Percentiles rank a stretch among this genome's conserved stretches.
Conservation (phyloP, 2,888 invertebrate species). For the Trissolcus brochymenae region DNA sequence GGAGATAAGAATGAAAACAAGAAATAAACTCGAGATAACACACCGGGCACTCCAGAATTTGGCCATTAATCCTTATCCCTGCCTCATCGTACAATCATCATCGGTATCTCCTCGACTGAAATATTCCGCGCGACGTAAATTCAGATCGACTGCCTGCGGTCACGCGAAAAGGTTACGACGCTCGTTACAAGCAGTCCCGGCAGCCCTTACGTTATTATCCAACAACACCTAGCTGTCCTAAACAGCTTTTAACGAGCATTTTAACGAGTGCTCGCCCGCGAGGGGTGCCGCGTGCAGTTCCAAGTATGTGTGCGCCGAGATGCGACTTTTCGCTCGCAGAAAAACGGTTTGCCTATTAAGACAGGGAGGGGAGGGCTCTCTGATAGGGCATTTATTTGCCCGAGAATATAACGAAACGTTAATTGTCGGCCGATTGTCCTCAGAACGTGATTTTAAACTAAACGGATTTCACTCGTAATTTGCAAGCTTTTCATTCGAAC, state of each 20-base stretch:
- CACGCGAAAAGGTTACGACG: slow-evolving; percentile 58
- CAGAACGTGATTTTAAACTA: slow-evolving; percentile 30
- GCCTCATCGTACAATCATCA: slow-evolving; percentile 33
- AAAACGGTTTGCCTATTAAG: slow-evolving; percentile 10
- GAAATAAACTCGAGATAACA: slow-evolving; percentile 4
- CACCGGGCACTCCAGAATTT: slow-evolving; percentile 5
- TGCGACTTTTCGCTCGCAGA: slow-evolving; percentile 11
- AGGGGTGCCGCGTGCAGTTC: slow-evolving; percentile 48
- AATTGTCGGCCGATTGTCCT: slow-evolving; percentile 59
- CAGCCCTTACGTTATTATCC: slow-evolving; percentile 58
- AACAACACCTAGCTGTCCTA: slow-evolving; percentile 58
- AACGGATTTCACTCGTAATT: too few relatives aligned
- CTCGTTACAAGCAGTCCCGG: slow-evolving; percentile 57
- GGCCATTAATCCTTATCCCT: slow-evolving; percentile 38
- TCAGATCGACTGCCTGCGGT: slow-evolving; percentile 52
- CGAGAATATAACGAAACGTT: slow-evolving; percentile 58
- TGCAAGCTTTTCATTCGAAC: too few relatives aligned
- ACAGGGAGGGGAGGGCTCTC: neutral
- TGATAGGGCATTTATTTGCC: slow-evolving; percentile 24
- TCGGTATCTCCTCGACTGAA: slow-evolving; percentile 14
- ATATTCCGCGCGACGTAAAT: slow-evolving; percentile 45
- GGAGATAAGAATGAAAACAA: neutral
- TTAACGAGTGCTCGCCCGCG: slow-evolving; percentile 53
- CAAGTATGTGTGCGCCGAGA: slow-evolving; percentile 38
- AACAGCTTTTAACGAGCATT: slow-evolving; percentile 60